Evolutionary conservation across 2,797 vertebrate genomes (phyloP).

Genomic region (Steatocranus sp.): DNA sequence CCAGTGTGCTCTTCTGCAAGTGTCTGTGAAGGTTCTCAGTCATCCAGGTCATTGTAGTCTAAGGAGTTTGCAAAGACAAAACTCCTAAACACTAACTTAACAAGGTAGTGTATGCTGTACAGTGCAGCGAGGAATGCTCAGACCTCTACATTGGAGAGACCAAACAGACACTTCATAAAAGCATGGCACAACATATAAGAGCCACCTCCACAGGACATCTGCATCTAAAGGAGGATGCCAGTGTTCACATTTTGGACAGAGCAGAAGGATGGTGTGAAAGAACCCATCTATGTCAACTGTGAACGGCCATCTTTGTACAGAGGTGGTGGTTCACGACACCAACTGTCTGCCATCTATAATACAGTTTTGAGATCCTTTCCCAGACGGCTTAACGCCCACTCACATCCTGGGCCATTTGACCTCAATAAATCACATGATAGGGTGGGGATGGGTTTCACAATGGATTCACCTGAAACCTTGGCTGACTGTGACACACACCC

Average conservation of each 20-base stretch:
- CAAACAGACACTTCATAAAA: not conserved
- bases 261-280: not conserved
- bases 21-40: not conserved
- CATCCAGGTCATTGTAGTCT: not conserved
- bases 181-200: not conserved
- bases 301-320: not conserved
- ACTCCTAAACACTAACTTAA: not conserved
- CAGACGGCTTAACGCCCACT: not conserved
- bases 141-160: not conserved
- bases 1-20: not conserved
- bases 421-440: not conserved
- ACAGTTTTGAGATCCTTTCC: not conserved
- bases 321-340: not conserved
- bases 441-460: not conserved
- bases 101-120: not conserved
- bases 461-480: not conserved
- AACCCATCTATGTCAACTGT: not conserved
- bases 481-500: not conserved
- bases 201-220: not conserved
- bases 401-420: not conserved
- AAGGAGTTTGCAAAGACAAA: not conserved
- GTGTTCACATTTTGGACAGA: not conserved
- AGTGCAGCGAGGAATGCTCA: not conserved
- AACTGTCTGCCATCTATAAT: not conserved
- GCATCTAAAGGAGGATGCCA: not conserved